phyloP scores from a whole-genome alignment of 92 coral and sea anemone genomes.

The Isaurus tuberculatus region DNA sequence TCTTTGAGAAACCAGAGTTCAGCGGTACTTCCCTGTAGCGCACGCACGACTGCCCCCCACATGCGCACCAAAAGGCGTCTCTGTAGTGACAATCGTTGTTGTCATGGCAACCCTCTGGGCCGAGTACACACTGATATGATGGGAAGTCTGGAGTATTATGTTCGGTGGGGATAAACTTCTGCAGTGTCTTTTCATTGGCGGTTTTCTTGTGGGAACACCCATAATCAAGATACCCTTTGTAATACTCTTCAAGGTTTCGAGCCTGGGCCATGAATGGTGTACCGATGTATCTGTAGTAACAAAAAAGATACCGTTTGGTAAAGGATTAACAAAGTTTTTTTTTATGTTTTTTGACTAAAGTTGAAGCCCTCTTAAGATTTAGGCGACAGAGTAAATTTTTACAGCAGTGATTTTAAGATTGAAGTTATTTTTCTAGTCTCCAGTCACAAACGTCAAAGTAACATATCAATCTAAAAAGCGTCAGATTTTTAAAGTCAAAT shows the following conservation, averaged over 20 bases:
- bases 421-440: too few relatives aligned
- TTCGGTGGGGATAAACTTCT: constrained; percentile 45
- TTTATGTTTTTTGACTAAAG: too few relatives aligned
- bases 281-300: constrained; percentile 45
- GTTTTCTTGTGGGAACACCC: constrained; percentile 47
- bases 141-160: constrained; percentile 45
- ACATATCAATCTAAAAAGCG: too few relatives aligned
- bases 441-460: too few relatives aligned
- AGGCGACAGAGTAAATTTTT: too few relatives aligned
- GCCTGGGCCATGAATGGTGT: constrained; percentile 44
- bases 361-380: too few relatives aligned
- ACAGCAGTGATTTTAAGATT: too few relatives aligned
- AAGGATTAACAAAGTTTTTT: too few relatives aligned
- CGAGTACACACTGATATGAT: constrained; percentile 50
- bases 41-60: constrained; percentile 30
- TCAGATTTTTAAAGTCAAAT: too few relatives aligned
- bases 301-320: too few relatives aligned
- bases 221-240: constrained; percentile 61
- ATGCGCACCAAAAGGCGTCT: constrained; percentile 32
- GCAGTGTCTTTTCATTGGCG: constrained; percentile 33
- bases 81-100: constrained; percentile 56
- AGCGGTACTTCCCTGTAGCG: neutral
- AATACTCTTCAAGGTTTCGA: constrained; percentile 59
- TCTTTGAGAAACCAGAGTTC: neutral
- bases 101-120: constrained; percentile 47